phyloP scores from a whole-genome alignment of 2,113 vertebrate species.

The Taxidea taxus region DNA sequence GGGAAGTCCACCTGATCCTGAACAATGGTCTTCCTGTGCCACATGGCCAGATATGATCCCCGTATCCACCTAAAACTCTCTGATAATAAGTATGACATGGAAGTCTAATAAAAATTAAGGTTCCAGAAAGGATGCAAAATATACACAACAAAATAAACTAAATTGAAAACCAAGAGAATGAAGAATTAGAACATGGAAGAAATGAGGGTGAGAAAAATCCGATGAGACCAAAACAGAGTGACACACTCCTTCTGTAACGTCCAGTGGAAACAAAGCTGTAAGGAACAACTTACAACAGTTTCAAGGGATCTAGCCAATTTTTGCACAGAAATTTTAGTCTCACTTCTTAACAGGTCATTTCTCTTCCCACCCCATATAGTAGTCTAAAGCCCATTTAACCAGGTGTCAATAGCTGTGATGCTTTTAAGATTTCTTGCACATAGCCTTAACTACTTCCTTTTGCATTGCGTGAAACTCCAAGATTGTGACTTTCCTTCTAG shows the following conservation, averaged over 20 bases:
- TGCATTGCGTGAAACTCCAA: not conserved
- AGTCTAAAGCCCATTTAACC: not conserved
- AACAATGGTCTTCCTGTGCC: not conserved
- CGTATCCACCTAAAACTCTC: not conserved
- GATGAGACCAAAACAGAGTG: not conserved
- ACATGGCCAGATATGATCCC: not conserved
- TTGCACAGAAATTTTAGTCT: not conserved
- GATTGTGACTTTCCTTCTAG: not conserved
- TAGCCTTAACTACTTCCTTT: constrained; percentile 6
- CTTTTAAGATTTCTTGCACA: constrained; percentile 23
- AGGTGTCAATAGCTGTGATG: not conserved
- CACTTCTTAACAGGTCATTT: not conserved
- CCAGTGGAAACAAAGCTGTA: not conserved
- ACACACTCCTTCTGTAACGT: not conserved
- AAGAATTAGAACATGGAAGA: not conserved
- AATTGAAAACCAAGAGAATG: not conserved
- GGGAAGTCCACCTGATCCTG: not conserved
- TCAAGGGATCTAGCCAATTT: not conserved
- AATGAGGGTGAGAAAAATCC: not conserved
- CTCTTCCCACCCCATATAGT: not conserved
- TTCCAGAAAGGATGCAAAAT: not conserved
- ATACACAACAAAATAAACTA: not conserved
- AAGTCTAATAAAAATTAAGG: not conserved
- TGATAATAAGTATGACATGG: not conserved
- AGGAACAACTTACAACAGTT: not conserved